Conservation (phyloP, 2,113 vertebrate species). For the Hemibagrus wyckioides region DNA sequence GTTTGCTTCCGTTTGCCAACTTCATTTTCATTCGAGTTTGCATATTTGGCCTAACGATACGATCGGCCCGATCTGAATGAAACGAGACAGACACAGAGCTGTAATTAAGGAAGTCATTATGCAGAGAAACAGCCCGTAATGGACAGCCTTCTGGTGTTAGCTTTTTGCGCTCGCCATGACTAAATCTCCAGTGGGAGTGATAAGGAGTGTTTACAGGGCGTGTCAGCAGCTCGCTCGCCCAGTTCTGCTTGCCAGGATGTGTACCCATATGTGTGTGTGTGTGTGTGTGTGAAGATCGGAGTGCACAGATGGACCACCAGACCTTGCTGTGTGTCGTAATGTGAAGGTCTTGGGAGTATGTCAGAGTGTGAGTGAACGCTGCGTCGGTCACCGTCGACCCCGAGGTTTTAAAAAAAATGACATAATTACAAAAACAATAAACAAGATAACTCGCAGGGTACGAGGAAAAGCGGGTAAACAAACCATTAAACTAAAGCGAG, state of each 20-base stretch:
- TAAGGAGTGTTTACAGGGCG: constrained; percentile 29
- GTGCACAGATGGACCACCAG: constrained; percentile 49
- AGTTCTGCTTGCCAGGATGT: constrained; percentile 21
- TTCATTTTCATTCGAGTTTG: neutral
- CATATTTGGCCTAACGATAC: neutral
- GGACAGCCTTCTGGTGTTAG: constrained; percentile 21
- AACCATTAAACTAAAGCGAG: constrained; percentile 32
- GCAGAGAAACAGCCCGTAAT: constrained; percentile 6
- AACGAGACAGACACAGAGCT: constrained; percentile 13
- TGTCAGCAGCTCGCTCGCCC: constrained; percentile 4
- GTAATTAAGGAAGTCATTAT: constrained; percentile 28
- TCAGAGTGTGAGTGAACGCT: constrained; percentile 31
- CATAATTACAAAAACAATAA: constrained; percentile 37
- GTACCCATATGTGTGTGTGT: constrained; percentile 16
- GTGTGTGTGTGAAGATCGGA: neutral
- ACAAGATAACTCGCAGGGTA: constrained; percentile 25
- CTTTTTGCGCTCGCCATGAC: constrained; percentile 11
- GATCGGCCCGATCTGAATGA: neutral
- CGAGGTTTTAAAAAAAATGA: neutral
- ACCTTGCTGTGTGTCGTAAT: constrained; percentile 23
- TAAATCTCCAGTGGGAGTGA: constrained; percentile 8
- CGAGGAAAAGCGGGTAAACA: constrained; percentile 17
- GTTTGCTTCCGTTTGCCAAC: neutral
- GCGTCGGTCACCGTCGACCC: constrained; percentile 21
- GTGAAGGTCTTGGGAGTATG: constrained; percentile 24